These are phyloP conservation scores for Aldrovandia affinis DNA, from an alignment of 2,797 vertebrate genomes.

Conservation along the genomic window DNA sequence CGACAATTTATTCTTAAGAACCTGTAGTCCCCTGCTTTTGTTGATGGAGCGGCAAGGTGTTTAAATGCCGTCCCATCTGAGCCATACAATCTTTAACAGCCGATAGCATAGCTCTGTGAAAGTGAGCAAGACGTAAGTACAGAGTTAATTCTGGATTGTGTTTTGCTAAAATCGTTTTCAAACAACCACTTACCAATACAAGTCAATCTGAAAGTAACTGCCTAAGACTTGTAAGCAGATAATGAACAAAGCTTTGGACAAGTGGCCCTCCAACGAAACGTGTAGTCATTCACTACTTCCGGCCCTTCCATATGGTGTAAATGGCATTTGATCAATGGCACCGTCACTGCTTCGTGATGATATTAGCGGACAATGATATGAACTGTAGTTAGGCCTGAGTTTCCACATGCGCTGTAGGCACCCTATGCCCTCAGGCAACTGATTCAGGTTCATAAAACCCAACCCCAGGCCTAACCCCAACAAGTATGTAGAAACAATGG, in stretches of 20 bases:
- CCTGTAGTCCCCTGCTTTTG: not conserved
- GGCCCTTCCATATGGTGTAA: not conserved
- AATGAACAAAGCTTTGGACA: too few relatives aligned
- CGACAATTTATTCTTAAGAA: not conserved
- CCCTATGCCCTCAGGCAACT: not conserved
- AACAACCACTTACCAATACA: not conserved
- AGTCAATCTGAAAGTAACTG: not conserved
- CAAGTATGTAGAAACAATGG: not conserved
- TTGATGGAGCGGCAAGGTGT: not conserved
- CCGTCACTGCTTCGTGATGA: not conserved
- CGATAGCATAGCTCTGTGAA: not conserved
- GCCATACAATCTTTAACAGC: not conserved
- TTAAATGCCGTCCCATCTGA: not conserved
- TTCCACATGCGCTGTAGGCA: not conserved
- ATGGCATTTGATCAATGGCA: not conserved
- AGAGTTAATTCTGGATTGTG: not conserved
- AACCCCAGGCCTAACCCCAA: not conserved
- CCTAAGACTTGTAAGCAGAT: not conserved
- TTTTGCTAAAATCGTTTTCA: not conserved
- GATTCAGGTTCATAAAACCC: not conserved
- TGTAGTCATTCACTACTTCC: not conserved
- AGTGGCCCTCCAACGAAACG: too few relatives aligned
- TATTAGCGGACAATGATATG: not conserved
- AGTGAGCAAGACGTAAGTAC: not conserved
- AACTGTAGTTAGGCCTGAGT: not conserved